A percentile compares a stretch with the other conserved stretches of the same genome.
phyloP scores from a whole-genome alignment of 2,797 vertebrate genomes.

The Sandelia bainsii region DNA sequence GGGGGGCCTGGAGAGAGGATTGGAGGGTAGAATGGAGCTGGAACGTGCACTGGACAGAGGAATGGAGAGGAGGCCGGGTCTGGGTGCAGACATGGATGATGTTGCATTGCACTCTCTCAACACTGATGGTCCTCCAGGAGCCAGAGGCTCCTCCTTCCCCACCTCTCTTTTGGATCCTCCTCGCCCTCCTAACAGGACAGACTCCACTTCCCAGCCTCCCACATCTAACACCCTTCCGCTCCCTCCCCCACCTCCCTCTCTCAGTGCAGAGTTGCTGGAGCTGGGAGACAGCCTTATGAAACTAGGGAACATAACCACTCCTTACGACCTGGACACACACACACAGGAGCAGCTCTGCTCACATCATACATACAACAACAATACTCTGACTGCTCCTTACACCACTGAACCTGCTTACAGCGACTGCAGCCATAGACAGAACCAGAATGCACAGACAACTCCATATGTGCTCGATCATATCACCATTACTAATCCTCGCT shows the following conservation, averaged over 20 bases:
- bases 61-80: constrained; percentile 67
- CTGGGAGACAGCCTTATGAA: constrained; percentile 94
- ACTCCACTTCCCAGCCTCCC: constrained; percentile 70
- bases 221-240: constrained; percentile 60
- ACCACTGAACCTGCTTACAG: constrained; percentile 52
- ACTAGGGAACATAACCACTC: constrained; percentile 86
- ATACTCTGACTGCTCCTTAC: constrained; percentile 48
- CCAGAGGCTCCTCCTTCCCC: constrained; percentile 91
- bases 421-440: constrained; percentile 64
- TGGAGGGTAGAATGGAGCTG: constrained; percentile 52
- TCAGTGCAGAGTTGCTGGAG: constrained; percentile 96
- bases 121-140: constrained; percentile 89
- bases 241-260: constrained; percentile 88
- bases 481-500: constrained; percentile 57
- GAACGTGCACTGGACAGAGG: constrained; percentile 55
- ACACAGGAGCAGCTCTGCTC: constrained; percentile 65
- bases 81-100: constrained; percentile 69
- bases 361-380: constrained; percentile 62
- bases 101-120: constrained; percentile 86
- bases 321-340: constrained; percentile 76
- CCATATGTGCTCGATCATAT: constrained; percentile 62
- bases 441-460: constrained; percentile 42
- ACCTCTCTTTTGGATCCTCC: constrained; percentile 86
- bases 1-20: constrained; percentile 43
- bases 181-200: constrained; percentile 86